Percentiles rank a stretch among this genome's conserved stretches.
These are phyloP conservation scores for Drosophila phalerata DNA, from an alignment of 2,888 invertebrate species.

Conservation along the genomic window DNA sequence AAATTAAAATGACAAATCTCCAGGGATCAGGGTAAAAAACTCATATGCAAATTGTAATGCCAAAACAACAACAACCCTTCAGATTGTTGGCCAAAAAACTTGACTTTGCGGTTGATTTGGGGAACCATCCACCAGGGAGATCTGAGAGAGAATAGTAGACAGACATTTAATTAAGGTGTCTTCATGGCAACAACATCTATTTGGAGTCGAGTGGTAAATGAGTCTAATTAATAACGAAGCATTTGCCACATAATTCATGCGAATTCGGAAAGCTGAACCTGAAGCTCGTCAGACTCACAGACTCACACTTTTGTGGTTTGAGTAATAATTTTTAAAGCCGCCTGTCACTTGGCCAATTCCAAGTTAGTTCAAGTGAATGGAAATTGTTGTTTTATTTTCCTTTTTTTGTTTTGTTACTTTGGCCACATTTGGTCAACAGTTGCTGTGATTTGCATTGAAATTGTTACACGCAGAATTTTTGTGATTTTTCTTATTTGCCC, in stretches of 20 bases:
- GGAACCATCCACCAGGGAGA: constrained; percentile 56
- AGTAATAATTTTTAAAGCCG: constrained; percentile 59
- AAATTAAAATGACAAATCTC: constrained; percentile 80
- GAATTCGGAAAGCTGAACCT: constrained; percentile 42
- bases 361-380: constrained; percentile 26
- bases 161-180: constrained; percentile 85
- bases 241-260: constrained; percentile 83
- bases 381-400: constrained; percentile 13
- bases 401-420: constrained; percentile 35
- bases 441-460: constrained; percentile 17
- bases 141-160: constrained; percentile 45
- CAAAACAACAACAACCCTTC: constrained; percentile 55
- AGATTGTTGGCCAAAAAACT: constrained; percentile 56
- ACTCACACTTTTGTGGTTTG: constrained; percentile 34
- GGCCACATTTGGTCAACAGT: constrained; percentile 61
- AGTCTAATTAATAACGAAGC: constrained; percentile 85
- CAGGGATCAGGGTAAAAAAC: constrained; percentile 59
- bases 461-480: constrained; percentile 16
- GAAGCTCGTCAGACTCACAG: constrained; percentile 6
- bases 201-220: constrained; percentile 78
- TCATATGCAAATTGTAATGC: constrained; percentile 78
- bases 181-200: constrained; percentile 75
- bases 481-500: constrained; percentile 19
- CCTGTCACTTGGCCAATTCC: constrained; percentile 44
- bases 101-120: constrained; percentile 63